Base-by-base conservation (phyloP, 2,113 vertebrate genomes). In the Urocolius indicus region DNA sequence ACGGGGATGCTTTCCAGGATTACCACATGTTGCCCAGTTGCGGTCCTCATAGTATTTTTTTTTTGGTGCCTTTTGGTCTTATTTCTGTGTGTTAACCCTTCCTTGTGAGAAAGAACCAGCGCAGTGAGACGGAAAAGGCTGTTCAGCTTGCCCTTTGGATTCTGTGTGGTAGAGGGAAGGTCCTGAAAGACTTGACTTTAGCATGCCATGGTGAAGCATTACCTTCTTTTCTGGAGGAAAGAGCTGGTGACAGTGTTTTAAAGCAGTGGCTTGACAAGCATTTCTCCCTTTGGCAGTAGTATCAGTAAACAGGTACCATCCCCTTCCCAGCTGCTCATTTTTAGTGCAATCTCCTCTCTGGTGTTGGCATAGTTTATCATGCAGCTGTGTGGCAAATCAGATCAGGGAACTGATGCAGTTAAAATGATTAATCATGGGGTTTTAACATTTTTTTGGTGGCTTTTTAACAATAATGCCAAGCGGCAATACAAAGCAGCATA, bases 311-410 rank as follows among this genome's bases (percentile, higher is more conserved):
- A 38, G 49, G 34, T 76, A 67, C 83, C 79, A 65, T 68, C 38
- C 59, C 55, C 18, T 84, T 68, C 61, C 74, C 90, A 82, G 88
- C 90, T 85, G 89, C 85, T 93, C n/a, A 2, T 29, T 11, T 11
- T 32, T 10, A 14, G 49, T 16, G n/a, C 74, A 29, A 1, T 67
- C 67, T 69, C 51, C 55, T 52, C 29, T 74, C 52, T 26, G 7
- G 24, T 20, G 4, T 27, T 91, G 94, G 76, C 76, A 46, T 11
- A 1, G 4, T 16, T 69, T 62, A 41, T 46, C 0, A 0, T 74
- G 77, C 87, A 89, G 69, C 72, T 95, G 72, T 29, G 1, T 54
- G 65, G 81, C 59, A 80, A 23, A 57, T 45, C 78, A 19, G 78
- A 86, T 29, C 54, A 13, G 81, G 90, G 87, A 86, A 29, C 68